Conservation (phyloP, 2,797 vertebrate genomes). For the Poliocrania exsul region DNA sequence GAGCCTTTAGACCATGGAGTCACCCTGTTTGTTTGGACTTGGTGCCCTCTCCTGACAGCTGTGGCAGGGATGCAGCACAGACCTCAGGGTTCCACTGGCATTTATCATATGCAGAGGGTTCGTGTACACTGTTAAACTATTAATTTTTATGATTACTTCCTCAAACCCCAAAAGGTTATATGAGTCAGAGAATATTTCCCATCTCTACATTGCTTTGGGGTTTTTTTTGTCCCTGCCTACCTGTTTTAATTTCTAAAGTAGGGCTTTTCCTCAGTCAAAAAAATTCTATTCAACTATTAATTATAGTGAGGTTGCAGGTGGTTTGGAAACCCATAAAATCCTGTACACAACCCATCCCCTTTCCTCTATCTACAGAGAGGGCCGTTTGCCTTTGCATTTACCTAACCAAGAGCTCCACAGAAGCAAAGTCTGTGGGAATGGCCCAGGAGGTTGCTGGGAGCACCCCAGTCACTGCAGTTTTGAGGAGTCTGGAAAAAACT, state of each 20-base stretch:
- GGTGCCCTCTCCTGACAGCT: neutral
- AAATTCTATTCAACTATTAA: neutral
- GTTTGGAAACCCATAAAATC: neutral
- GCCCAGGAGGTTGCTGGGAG: neutral
- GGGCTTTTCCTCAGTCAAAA: neutral
- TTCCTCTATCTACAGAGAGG: neutral
- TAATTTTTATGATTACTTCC: neutral
- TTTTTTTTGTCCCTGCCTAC: neutral
- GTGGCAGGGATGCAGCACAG: neutral
- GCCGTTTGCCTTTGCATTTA: neutral
- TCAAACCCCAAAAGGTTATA: neutral
- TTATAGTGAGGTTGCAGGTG: neutral
- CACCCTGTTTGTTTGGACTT: neutral
- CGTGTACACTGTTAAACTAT: neutral
- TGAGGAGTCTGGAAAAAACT: neutral
- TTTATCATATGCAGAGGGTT: neutral
- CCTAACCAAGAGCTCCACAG: neutral
- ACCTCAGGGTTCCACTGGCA: fast-evolving
- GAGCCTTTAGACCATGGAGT: neutral
- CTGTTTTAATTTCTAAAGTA: neutral
- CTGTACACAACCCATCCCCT: too few relatives aligned
- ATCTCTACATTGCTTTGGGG: fast-evolving
- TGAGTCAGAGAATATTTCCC: neutral
- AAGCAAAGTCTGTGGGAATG: neutral
- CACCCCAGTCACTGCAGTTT: neutral